Base-by-base conservation (phyloP, 2,113 vertebrate genomes). In the Haemorhous mexicanus region DNA sequence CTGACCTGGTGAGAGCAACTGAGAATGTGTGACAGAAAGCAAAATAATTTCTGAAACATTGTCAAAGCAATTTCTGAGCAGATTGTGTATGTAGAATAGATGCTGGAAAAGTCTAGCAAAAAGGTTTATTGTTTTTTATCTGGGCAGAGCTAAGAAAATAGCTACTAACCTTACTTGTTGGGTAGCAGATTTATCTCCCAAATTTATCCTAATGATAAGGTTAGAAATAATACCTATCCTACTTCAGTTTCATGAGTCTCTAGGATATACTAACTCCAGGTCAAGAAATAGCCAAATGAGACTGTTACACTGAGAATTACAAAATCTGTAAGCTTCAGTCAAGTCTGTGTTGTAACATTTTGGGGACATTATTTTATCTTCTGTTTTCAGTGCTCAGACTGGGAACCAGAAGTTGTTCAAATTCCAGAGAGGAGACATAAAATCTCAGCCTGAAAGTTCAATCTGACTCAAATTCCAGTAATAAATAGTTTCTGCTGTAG, bases 371-470 rank as follows among this genome's bases (percentile, higher is more conserved):
- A 61, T 73, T 90, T 90, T 82, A 46, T 46, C 39, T 90, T 84
- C 46, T 92, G 66, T 74, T 94, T 82, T 75, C 70, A 68, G 46
- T 74, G 55, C 61, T 80, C 39, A 81, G 10, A 70, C 56, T 76
- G 72, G n/a, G 84, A 79, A 76, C 32, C 7, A 83, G n/a, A 41
- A 64, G 28, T 46, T 55, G 27, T 90, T 92, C 39, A 27, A 41
- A 84, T 89, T 80, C 75, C 63, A 62, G 55, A 85, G 85, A 88
- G 33, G 33, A 73, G 61, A 72, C 80, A 62, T 83, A 18, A 91
- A 93, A 91, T 94, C 64, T 93, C 66, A 87, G 81, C 67, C 80
- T 92, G 91, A 78, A 90, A 76, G 30, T n/a, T 94, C 80, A 68
- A 1, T 92, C 56, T 91, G 79, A 89, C 89, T 95, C 77, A 72